These are phyloP conservation scores for Polydrusus pterygomalis DNA, from an alignment of 2,888 invertebrate genomes.

Conservation along the genomic window DNA sequence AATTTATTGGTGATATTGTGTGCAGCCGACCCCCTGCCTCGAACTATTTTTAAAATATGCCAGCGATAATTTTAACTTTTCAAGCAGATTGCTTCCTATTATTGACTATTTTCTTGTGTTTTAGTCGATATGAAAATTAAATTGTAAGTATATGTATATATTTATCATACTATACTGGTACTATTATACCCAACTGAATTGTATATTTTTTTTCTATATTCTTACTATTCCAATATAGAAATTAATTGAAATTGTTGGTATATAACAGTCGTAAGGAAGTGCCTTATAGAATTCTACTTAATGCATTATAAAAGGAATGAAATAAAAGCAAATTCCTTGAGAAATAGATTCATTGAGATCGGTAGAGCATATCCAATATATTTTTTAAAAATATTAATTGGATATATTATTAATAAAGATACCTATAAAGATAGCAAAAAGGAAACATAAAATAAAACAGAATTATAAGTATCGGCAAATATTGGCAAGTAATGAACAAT, in stretches of 20 bases:
- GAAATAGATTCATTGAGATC: neutral
- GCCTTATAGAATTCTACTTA: slow-evolving; percentile 4
- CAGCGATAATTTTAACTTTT: too few relatives aligned
- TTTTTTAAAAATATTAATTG: slow-evolving; percentile 11
- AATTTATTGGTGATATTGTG: too few relatives aligned
- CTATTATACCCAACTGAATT: too few relatives aligned
- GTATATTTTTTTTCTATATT: neutral
- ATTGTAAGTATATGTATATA: too few relatives aligned
- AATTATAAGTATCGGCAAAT: neutral
- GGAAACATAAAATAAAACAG: neutral
- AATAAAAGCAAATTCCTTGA: neutral
- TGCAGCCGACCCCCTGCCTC: too few relatives aligned
- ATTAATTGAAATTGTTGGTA: slow-evolving; percentile 1
- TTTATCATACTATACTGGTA: too few relatives aligned
- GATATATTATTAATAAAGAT: slow-evolving; percentile 11
- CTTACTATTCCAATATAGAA: neutral
- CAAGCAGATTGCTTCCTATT: too few relatives aligned
- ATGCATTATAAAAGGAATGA: slow-evolving; percentile 1
- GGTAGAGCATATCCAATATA: slow-evolving; percentile 1
- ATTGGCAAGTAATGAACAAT: too few relatives aligned
- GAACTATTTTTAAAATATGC: too few relatives aligned
- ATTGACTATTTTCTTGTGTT: too few relatives aligned
- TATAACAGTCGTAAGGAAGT: neutral
- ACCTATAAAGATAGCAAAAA: neutral
- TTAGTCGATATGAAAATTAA: too few relatives aligned